Conservation (phyloP, 2,797 vertebrate species). For the Megalops cyprinoides region DNA sequence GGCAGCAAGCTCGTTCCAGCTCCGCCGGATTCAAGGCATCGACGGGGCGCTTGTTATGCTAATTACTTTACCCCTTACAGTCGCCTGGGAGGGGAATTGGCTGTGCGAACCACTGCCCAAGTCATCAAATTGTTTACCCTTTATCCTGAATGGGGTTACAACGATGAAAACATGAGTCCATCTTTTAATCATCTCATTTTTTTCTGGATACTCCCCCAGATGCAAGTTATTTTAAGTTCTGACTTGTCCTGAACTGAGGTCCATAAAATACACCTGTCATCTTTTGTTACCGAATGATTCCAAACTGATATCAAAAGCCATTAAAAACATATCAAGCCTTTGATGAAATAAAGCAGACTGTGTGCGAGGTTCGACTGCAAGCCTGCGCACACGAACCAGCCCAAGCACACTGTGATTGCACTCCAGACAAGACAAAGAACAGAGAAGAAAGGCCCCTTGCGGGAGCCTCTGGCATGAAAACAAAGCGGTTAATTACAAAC, state of each 20-base stretch:
- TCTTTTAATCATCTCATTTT: not conserved
- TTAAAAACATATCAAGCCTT: not conserved
- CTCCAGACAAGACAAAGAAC: not conserved
- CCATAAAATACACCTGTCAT: not conserved
- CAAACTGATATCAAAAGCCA: conserved; percentile 1
- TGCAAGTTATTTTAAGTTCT: not conserved
- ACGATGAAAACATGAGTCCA: not conserved
- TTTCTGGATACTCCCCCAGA: not conserved
- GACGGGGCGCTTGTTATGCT: not conserved
- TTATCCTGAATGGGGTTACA: not conserved
- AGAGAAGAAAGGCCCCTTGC: not conserved
- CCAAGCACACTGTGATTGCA: not conserved
- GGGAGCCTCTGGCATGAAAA: not conserved
- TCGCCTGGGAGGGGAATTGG: not conserved
- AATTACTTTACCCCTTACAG: not conserved
- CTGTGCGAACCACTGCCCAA: not conserved
- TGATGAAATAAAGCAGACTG: not conserved
- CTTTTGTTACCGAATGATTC: not conserved
- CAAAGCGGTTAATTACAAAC: not conserved
- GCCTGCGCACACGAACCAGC: not conserved
- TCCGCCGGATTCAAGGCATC: not conserved
- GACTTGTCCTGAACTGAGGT: too few relatives aligned
- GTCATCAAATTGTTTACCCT: not conserved
- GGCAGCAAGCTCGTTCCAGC: not conserved
- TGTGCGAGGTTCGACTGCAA: not conserved